Percentiles rank a stretch among this genome's conserved stretches.
phyloP scores from a whole-genome alignment of 2,113 vertebrate genomes.

The Capreolus pygargus region DNA sequence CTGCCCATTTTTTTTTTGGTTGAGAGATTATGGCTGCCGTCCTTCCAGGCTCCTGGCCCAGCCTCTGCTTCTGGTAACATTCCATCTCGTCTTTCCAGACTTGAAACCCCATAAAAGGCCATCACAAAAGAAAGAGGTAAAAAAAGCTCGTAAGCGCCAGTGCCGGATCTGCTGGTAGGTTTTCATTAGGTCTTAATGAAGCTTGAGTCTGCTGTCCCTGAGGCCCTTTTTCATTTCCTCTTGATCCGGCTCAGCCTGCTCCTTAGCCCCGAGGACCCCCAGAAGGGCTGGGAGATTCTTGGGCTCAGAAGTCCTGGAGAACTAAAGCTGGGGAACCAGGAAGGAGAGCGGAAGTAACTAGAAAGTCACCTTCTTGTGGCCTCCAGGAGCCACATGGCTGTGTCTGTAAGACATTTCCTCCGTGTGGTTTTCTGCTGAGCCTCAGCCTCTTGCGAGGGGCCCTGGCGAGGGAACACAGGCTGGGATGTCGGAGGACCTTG shows the following conservation, averaged over 20 bases:
- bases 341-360: not conserved
- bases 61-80: not conserved
- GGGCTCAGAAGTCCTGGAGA: not conserved
- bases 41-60: not conserved
- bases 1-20: not conserved
- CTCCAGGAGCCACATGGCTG: not conserved
- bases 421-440: accelerated
- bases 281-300: not conserved
- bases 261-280: not conserved
- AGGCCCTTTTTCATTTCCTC: conserved; percentile 41
- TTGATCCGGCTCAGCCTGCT: not conserved
- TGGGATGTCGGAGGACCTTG: not conserved
- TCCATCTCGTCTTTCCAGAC: not conserved
- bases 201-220: not conserved
- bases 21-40: not conserved
- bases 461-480: not conserved
- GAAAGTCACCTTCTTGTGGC: not conserved
- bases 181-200: conserved; percentile 54
- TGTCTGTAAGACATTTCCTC: not conserved
- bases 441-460: not conserved
- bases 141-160: not conserved
- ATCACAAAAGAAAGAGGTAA: not conserved
- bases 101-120: not conserved
- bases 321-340: not conserved
- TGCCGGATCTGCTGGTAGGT: not conserved